Evolutionary conservation across 2,888 invertebrate species (phyloP).

Genomic region (Iphiclides podalirius): DNA sequence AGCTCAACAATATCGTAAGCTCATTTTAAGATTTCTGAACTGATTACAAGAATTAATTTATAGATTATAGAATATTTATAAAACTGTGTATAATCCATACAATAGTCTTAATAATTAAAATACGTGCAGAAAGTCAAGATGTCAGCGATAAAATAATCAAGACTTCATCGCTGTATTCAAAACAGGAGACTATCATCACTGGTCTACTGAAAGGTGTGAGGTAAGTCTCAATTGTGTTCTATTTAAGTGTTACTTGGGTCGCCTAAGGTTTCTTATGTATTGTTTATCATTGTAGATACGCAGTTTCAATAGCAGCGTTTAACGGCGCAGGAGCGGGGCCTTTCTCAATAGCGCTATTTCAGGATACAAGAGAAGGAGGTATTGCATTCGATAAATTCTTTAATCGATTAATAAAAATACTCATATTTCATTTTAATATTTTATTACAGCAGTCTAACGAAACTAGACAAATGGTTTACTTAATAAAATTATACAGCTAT

Average conservation of each 20-base stretch:
- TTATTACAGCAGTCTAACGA: background rate
- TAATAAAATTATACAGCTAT: no score
- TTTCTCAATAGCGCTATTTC: slow-evolving; percentile 86
- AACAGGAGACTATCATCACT: slow-evolving; percentile 62
- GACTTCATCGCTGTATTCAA: slow-evolving; percentile 64
- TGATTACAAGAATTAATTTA: no score
- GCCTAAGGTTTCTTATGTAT: no score
- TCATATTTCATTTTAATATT: background rate
- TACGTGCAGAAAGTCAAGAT: slow-evolving; percentile 63
- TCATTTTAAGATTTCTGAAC: no score
- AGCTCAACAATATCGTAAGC: no score
- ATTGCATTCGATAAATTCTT: no score
- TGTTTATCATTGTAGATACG: slow-evolving; percentile 82
- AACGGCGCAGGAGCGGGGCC: slow-evolving; percentile 92
- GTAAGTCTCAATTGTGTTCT: slow-evolving; percentile 38
- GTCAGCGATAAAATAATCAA: slow-evolving; percentile 66
- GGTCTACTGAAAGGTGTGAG: slow-evolving; percentile 81
- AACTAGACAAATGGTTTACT: no score
- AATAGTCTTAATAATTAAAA: no score
- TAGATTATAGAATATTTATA: no score
- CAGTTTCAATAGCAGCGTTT: slow-evolving; percentile 90
- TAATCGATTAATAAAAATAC: background rate
- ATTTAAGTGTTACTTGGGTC: no score
- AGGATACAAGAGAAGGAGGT: slow-evolving; percentile 93
- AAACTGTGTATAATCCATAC: no score